These are phyloP conservation scores for Myotis pilosus DNA, from an alignment of 2,797 vertebrate species.

Conservation along the genomic window DNA sequence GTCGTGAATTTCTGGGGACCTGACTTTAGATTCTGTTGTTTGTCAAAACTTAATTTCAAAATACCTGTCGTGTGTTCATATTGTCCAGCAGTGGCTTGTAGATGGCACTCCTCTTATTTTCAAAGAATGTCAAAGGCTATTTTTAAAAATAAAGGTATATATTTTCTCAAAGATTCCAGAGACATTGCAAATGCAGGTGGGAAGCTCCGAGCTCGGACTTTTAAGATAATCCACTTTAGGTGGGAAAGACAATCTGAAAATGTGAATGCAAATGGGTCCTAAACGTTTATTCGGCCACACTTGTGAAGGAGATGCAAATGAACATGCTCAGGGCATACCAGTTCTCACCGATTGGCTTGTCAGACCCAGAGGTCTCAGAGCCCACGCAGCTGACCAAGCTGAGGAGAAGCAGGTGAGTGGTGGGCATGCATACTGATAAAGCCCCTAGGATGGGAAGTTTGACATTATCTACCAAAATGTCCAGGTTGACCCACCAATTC, in stretches of 20 bases:
- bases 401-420: background rate
- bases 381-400: background rate
- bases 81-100: background rate
- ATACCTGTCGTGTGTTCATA: slow-evolving; percentile 16
- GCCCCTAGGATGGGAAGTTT: background rate
- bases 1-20: background rate
- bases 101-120: slow-evolving; percentile 49
- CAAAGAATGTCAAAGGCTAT: slow-evolving; percentile 46
- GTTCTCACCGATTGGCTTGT: background rate
- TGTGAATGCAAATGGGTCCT: too few relatives aligned
- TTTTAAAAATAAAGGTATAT: slow-evolving; percentile 72
- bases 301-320: background rate
- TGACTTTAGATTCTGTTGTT: background rate
- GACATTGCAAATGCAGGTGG: background rate
- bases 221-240: background rate
- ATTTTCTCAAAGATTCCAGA: slow-evolving; percentile 73
- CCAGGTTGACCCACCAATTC: background rate
- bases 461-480: background rate
- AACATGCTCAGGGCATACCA: background rate
- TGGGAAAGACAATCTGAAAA: too few relatives aligned
- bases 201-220: background rate
- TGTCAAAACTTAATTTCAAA: background rate
- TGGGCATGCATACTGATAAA: background rate
- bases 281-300: too few relatives aligned
- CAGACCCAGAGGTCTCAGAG: background rate